Conservation (phyloP, 2,888 invertebrate species). For the Eupithecia subfuscata region DNA sequence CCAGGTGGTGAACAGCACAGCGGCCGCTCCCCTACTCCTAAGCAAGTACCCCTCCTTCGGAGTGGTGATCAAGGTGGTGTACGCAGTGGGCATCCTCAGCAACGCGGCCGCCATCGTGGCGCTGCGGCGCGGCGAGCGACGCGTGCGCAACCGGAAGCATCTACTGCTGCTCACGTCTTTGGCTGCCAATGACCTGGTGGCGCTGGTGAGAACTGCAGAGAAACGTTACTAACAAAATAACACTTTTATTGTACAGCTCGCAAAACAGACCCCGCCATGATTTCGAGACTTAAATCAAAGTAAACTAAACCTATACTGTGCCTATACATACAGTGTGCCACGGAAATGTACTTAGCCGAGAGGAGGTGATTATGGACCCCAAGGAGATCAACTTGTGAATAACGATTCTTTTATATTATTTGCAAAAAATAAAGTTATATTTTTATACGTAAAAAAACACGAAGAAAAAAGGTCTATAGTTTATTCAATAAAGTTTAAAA, state of each 20-base stretch:
- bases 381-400: no score
- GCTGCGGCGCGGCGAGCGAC: conserved; percentile 87
- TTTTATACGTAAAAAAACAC: no score
- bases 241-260: not conserved
- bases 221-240: not conserved
- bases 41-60: conserved; percentile 47
- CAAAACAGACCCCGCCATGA: not conserved
- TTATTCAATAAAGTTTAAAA: no score
- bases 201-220: conserved; percentile 70
- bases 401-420: no score
- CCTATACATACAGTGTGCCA: no score
- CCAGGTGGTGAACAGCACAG: conserved; percentile 2
- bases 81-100: conserved; percentile 88
- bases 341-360: no score
- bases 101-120: conserved; percentile 91
- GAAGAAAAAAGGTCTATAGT: no score
- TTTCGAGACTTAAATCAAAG: no score
- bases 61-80: conserved; percentile 82
- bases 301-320: no score
- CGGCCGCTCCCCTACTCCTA: conserved; percentile 3
- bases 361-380: no score
- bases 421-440: no score
- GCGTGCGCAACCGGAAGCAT: conserved; percentile 91
- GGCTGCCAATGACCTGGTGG: conserved; percentile 91
- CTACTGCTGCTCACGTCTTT: conserved; percentile 91